Evolutionary conservation across 1,140 invertebrate species (phyloP).

Genomic region (Glossosoma conforme): DNA sequence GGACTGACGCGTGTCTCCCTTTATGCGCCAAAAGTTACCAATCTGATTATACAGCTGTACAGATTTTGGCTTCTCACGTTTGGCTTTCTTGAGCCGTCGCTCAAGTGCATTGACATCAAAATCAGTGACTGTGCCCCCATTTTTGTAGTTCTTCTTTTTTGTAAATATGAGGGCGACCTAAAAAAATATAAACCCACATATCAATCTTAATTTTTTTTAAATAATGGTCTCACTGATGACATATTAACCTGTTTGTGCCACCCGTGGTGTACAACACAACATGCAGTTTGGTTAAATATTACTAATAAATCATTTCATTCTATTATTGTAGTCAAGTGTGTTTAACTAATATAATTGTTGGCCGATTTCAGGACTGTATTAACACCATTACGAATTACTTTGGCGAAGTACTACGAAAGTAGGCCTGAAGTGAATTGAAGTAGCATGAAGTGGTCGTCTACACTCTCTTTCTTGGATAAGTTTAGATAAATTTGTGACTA

Average conservation of each 20-base stretch:
- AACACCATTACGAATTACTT: no score
- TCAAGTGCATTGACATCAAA: constrained; percentile 76
- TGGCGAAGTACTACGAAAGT: no score
- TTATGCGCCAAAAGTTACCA: constrained; percentile 83
- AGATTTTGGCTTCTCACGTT: constrained; percentile 82
- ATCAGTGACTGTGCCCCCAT: constrained; percentile 59
- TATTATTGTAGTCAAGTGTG: no score
- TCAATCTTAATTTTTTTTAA: background rate
- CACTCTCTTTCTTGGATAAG: no score
- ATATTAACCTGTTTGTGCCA: constrained; percentile 1
- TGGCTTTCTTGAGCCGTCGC: constrained; percentile 70
- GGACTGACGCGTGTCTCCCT: constrained; percentile 75
- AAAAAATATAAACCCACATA: constrained; percentile 10
- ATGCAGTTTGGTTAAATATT: no score
- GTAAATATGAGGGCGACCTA: constrained; percentile 73
- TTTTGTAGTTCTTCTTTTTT: constrained; percentile 58
- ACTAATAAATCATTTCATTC: no score
- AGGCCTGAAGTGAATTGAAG: no score
- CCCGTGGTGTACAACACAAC: no score
- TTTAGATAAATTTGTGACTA: no score
- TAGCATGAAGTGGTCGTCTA: no score
- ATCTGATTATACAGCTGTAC: constrained; percentile 84
- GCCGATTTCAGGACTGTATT: no score
- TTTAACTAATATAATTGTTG: no score
- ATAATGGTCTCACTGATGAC: background rate